phyloP scores from a whole-genome alignment of 2,113 vertebrate genomes.

The Sula dactylatra region DNA sequence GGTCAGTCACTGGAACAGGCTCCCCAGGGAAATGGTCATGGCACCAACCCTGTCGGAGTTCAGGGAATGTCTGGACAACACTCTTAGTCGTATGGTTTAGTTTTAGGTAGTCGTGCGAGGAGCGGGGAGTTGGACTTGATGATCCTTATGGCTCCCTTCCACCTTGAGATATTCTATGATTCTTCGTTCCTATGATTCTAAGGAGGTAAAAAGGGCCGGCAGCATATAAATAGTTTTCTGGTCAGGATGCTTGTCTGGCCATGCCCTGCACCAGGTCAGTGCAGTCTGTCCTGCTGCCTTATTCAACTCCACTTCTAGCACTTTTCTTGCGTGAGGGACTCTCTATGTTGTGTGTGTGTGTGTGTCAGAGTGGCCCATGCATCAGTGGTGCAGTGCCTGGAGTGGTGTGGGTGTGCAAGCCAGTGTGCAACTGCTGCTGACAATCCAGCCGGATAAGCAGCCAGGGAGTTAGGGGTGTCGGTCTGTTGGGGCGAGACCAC shows the following conservation, averaged over 20 bases:
- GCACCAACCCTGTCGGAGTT: no score
- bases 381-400: not conserved
- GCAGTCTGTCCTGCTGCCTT: not conserved
- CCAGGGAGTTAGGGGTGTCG: fast-evolving
- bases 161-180: no score
- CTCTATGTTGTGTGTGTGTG: fast-evolving
- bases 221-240: not conserved
- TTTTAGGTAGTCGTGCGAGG: no score
- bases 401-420: fast-evolving
- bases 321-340: not conserved
- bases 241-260: not conserved
- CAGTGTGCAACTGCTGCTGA: not conserved
- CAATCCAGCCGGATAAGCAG: fast-evolving
- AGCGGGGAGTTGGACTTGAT: no score
- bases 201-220: not conserved
- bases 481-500: no score
- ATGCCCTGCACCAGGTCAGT: fast-evolving
- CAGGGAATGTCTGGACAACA: no score
- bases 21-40: no score
- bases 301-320: not conserved
- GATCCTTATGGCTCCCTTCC: no score
- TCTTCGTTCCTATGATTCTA: no score
- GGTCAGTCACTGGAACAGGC: no score
- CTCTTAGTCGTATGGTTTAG: no score
- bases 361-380: not conserved